Conservation (phyloP, 2,113 vertebrate genomes). For the Callipepla californica region DNA sequence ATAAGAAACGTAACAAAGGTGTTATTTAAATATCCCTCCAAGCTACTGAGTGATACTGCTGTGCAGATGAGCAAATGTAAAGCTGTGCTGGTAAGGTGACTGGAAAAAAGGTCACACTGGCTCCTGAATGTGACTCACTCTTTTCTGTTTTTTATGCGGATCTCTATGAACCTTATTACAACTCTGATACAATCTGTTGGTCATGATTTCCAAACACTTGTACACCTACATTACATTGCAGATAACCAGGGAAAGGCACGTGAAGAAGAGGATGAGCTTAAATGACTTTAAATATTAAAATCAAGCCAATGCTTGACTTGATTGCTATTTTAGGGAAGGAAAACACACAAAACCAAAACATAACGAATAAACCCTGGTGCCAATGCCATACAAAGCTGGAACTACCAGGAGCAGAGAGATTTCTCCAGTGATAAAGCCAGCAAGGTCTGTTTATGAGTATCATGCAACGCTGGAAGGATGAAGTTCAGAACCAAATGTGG, state of each 20-base stretch:
- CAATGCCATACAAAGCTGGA: background rate
- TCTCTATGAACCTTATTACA: background rate
- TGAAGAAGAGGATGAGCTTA: background rate
- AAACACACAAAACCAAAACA: background rate
- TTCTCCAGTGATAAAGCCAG: background rate
- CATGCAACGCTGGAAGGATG: rapidly evolving
- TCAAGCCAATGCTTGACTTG: background rate
- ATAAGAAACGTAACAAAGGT: slow-evolving; percentile 44
- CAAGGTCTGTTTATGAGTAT: background rate
- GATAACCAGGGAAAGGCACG: background rate
- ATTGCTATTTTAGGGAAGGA: background rate
- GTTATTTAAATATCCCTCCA: slow-evolving; percentile 57
- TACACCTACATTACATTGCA: rapidly evolving
- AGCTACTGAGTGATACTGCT: background rate
- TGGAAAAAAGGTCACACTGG: background rate
- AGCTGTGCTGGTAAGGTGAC: background rate
- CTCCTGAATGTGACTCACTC: background rate
- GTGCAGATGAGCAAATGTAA: slow-evolving; percentile 9
- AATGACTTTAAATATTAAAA: background rate
- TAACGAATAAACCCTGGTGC: background rate
- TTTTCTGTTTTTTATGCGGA: background rate
- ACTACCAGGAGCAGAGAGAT: rapidly evolving
- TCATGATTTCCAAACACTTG: background rate
- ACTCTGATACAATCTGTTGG: background rate
- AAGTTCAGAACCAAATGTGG: background rate